phyloP scores from a whole-genome alignment of 1,140 invertebrate species.

The Nasonia giraulti region DNA sequence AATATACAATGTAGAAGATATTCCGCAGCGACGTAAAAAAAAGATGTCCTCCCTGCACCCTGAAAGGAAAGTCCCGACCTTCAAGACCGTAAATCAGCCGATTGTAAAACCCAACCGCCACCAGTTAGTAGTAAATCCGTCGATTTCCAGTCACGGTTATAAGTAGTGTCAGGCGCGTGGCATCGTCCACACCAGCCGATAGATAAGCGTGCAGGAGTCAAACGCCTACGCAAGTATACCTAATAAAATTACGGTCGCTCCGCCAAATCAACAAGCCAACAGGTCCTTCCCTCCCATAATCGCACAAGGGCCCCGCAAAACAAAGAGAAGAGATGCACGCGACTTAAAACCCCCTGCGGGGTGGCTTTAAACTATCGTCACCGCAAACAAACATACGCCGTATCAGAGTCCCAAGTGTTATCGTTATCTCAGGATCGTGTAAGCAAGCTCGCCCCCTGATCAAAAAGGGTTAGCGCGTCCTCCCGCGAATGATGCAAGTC shows the following conservation, averaged over 20 bases:
- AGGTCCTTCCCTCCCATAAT: not conserved
- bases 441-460: too few relatives aligned
- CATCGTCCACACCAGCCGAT: not conserved
- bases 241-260: not conserved
- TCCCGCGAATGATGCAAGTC: slow-evolving; percentile 30
- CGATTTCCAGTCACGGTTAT: too few relatives aligned
- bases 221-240: not conserved
- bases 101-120: not conserved
- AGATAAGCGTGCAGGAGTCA: not conserved
- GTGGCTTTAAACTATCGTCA: too few relatives aligned
- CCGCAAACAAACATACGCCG: too few relatives aligned
- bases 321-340: not conserved
- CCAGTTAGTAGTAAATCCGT: too few relatives aligned
- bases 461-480: not conserved
- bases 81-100: not conserved
- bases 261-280: not conserved
- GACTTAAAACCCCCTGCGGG: too few relatives aligned
- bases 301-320: not conserved
- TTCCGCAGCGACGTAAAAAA: not conserved
- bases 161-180: too few relatives aligned
- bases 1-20: not conserved
- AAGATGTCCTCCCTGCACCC: not conserved
- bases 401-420: too few relatives aligned
- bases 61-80: not conserved
- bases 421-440: too few relatives aligned